Evolutionary conservation across 2,888 invertebrate species (phyloP).

Genomic region (Caenorhabditis sp.): DNA sequence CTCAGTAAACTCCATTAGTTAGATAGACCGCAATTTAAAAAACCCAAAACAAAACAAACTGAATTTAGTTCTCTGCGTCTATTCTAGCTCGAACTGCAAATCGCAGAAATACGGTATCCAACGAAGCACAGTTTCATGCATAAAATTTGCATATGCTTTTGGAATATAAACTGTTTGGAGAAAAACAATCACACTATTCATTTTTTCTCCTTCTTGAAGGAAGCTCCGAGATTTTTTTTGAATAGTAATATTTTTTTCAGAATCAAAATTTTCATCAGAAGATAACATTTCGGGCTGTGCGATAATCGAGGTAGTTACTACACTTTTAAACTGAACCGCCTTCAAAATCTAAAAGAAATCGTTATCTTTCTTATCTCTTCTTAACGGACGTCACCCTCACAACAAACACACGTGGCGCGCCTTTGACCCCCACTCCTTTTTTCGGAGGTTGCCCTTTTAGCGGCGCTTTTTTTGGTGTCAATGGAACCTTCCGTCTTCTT

Average conservation of each 20-base stretch:
- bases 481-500: constrained; percentile 7
- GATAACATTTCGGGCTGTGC: too few species aligned
- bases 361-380: too few species aligned
- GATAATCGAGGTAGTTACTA: too few species aligned
- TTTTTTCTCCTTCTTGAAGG: neutral
- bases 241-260: too few species aligned
- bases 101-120: neutral
- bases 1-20: neutral
- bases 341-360: too few species aligned
- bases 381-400: neutral
- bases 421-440: neutral
- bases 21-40: neutral
- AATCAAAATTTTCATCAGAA: too few species aligned
- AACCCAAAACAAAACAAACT: neutral
- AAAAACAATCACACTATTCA: neutral
- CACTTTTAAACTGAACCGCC: too few species aligned
- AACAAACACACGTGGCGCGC: neutral
- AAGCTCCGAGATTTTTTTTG: too few species aligned
- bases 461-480: neutral
- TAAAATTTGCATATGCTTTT: neutral
- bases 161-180: too few species aligned
- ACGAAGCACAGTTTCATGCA: neutral
- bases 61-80: neutral
- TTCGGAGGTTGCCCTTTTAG: neutral
- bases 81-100: neutral